These are phyloP conservation scores for Hirtodrosophila duncani DNA, from an alignment of 2,888 invertebrate genomes.

Conservation along the genomic window DNA sequence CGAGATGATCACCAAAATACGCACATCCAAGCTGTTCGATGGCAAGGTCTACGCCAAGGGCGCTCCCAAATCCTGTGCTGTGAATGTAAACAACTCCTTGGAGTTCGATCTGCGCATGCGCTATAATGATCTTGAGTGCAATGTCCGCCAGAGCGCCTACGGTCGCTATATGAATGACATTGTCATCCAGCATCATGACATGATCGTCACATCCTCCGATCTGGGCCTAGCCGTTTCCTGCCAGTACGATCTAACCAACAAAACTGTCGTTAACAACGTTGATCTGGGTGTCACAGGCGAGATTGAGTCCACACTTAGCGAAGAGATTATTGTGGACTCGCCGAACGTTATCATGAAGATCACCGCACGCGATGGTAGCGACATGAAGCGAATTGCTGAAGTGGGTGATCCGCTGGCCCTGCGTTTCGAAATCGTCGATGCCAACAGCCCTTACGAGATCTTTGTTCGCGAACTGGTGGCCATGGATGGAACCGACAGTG, in stretches of 20 bases:
- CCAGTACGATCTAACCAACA: conserved; percentile 95
- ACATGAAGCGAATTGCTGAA: conserved; percentile 90
- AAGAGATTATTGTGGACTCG: conserved; percentile 94
- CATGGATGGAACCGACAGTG: conserved; percentile 95
- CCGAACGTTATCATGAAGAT: conserved; percentile 96
- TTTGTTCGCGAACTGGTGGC: conserved; percentile 96
- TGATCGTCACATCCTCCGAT: conserved; percentile 95
- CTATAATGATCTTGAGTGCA: conserved; percentile 94
- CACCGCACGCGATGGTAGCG: conserved; percentile 89
- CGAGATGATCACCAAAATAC: conserved; percentile 94
- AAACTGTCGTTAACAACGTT: conserved; percentile 94
- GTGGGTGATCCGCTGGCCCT: conserved; percentile 94
- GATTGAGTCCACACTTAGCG: conserved; percentile 89
- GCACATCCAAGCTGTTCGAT: conserved; percentile 93
- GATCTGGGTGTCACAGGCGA: conserved; percentile 92
- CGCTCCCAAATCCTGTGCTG: conserved; percentile 93
- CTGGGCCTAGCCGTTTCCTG: conserved; percentile 94
- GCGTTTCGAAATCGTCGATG: conserved; percentile 93
- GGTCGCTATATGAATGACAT: conserved; percentile 93
- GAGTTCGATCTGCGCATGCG: conserved; percentile 95
- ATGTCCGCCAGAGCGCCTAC: conserved; percentile 89
- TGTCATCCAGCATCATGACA: conserved; percentile 95
- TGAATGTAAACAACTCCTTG: conserved; percentile 90
- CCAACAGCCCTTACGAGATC: conserved; percentile 95
- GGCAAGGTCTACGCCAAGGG: conserved; percentile 96